Base-by-base conservation (phyloP, 1,140 invertebrate genomes). In the Macrobrachium rosenbergii region DNA sequence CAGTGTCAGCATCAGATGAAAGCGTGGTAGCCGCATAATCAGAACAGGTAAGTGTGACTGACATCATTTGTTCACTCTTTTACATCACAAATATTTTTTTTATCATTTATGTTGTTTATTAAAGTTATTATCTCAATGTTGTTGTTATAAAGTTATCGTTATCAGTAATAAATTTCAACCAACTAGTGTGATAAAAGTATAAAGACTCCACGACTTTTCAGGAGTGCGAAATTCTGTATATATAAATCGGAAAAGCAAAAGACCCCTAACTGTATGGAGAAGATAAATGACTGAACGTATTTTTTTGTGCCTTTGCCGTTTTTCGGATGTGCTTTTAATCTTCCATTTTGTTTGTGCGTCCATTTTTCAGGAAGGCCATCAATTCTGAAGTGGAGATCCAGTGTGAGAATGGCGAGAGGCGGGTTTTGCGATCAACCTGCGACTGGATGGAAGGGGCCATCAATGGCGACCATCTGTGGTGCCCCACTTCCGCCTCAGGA, bases 401-500 rank as follows among this genome's bases (percentile, higher is more conserved):
- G 78, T 92, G 91, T 21, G 93, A 92, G 83, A 91, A 89, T 73
- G 90, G 89, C 0, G 89, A 90, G 87, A 87, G 89, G 63, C 93
- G 95, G 63, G 94, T 94, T 67, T 93, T 95, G 58, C 94, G 96
- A 83, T 95, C 95, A 77, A 96, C 95, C 17, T 96, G 96, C 11
- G 96, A 97, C 91, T 97, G 96, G 96, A 94, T 94, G 63, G 95
- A 96, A 89, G 92, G 92, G 37, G 96, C 96, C 6, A 92, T 96
- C 88, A 96, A 96, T 92, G 96, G 96, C 2, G 96, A 97, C 92
- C 96, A 98, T 92, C 94, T 97, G 83, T 98, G 96, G 96, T 94
- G 95, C 83, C 95, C 96, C 63, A 96, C 96, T 7, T 95, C 95
- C 10, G 95, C 95, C 43, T 98, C 97, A 8, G 97, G 97, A 2